These are phyloP conservation scores for Drosophila oshimai DNA, from an alignment of 1,140 invertebrate species.

Conservation along the genomic window DNA sequence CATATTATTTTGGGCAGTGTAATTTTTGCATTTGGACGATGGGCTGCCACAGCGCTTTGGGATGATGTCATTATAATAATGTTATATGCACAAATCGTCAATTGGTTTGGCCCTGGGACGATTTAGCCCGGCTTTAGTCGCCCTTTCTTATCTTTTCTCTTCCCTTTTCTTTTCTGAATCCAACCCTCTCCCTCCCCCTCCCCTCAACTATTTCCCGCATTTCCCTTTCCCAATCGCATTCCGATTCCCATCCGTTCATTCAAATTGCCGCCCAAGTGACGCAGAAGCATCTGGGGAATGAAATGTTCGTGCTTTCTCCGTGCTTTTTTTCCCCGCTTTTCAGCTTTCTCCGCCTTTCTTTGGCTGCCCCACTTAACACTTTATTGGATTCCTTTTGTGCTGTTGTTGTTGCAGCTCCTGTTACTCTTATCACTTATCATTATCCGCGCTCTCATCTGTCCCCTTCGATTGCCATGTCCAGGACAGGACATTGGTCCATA, in stretches of 20 bases:
- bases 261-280: constrained; percentile 56
- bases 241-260: constrained; percentile 38
- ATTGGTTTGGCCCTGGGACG: constrained; percentile 40
- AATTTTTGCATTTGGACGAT: constrained; percentile 5
- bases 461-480: constrained; percentile 45
- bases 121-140: constrained; percentile 3
- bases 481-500: constrained; percentile 40
- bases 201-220: background rate
- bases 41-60: constrained; percentile 1
- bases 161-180: too few species aligned
- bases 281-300: constrained; percentile 58
- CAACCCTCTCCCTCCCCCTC: background rate
- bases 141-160: background rate
- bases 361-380: constrained; percentile 41
- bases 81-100: constrained; percentile 60
- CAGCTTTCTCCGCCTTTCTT: background rate
- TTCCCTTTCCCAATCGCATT: constrained; percentile 16
- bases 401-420: constrained; percentile 1
- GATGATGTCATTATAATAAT: constrained; percentile 68
- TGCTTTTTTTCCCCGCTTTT: background rate
- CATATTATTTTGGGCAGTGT: background rate
- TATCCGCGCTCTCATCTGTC: constrained; percentile 47
- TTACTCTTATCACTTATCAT: constrained; percentile 32
- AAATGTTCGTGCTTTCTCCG: constrained; percentile 18
- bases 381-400: constrained; percentile 64